Conservation (phyloP, 2,888 invertebrate species). For the Conistra vaccinii region DNA sequence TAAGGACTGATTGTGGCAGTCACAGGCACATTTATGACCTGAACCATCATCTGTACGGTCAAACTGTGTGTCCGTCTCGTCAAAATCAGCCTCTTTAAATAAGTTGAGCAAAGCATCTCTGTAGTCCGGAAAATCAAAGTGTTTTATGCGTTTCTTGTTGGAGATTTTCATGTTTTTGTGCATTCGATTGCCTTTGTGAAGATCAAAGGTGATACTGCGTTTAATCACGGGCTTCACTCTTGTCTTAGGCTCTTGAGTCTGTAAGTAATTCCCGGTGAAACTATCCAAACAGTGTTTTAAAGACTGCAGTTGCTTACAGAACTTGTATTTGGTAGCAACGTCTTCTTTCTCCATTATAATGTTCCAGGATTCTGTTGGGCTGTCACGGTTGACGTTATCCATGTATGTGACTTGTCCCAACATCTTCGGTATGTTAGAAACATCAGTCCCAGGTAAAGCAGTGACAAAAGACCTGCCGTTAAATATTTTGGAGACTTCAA, state of each 20-base stretch:
- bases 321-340: constrained; percentile 74
- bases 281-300: constrained; percentile 80
- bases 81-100: constrained; percentile 72
- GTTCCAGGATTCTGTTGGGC: constrained; percentile 81
- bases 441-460: constrained; percentile 71
- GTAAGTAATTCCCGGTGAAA: constrained; percentile 76
- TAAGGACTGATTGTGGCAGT: constrained; percentile 72
- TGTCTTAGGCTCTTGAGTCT: constrained; percentile 60
- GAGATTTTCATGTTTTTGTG: constrained; percentile 72
- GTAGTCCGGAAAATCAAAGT: constrained; percentile 85
- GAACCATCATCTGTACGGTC: constrained; percentile 46
- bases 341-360: constrained; percentile 83
- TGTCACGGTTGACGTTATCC: constrained; percentile 71
- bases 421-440: constrained; percentile 70
- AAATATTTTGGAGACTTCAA: constrained; percentile 86
- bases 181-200: constrained; percentile 68
- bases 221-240: constrained; percentile 47
- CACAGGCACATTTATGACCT: constrained; percentile 72
- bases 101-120: constrained; percentile 82
- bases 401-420: constrained; percentile 71
- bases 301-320: constrained; percentile 79
- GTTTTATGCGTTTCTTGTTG: constrained; percentile 81
- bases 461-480: constrained; percentile 75
- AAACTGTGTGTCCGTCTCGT: constrained; percentile 56
- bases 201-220: constrained; percentile 68